These are phyloP conservation scores for Timema cristinae DNA, from an alignment of 2,888 invertebrate species.

Conservation along the genomic window DNA sequence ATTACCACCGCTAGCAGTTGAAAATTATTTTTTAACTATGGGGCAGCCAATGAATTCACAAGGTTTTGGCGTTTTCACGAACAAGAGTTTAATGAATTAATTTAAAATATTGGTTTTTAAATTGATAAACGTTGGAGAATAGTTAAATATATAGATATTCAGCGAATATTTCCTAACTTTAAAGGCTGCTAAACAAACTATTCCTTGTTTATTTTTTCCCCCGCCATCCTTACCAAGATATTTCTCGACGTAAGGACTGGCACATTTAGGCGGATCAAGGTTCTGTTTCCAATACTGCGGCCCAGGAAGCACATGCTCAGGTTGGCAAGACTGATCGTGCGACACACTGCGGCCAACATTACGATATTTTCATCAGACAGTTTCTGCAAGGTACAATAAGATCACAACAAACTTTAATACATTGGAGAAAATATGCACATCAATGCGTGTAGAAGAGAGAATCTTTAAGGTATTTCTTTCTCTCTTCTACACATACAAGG, in stretches of 20 bases:
- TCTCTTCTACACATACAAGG: too few species aligned
- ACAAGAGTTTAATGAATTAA: too few species aligned
- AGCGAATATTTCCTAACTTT: background rate
- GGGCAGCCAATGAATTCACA: too few species aligned
- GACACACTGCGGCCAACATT: constrained; percentile 69
- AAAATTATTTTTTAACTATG: too few species aligned
- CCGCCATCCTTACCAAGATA: constrained; percentile 57
- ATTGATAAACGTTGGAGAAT: too few species aligned
- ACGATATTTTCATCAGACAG: constrained; percentile 66
- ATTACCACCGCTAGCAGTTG: too few species aligned
- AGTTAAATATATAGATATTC: background rate
- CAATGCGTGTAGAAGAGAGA: too few species aligned
- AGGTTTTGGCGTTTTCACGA: too few species aligned
- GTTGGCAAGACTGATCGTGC: constrained; percentile 72
- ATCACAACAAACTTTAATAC: background rate
- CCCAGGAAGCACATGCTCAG: constrained; percentile 73
- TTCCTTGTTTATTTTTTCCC: background rate
- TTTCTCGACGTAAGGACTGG: constrained; percentile 64
- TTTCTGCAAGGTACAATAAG: constrained; percentile 50
- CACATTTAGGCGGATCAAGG: constrained; percentile 41
- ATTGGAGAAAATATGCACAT: background rate
- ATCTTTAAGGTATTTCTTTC: too few species aligned
- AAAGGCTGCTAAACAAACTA: background rate
- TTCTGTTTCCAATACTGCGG: constrained; percentile 60
- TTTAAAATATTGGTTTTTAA: too few species aligned